Percentiles rank a stretch among this genome's conserved stretches.
Conservation (phyloP, 1,140 invertebrate species). For the Steinernema khuongi region DNA sequence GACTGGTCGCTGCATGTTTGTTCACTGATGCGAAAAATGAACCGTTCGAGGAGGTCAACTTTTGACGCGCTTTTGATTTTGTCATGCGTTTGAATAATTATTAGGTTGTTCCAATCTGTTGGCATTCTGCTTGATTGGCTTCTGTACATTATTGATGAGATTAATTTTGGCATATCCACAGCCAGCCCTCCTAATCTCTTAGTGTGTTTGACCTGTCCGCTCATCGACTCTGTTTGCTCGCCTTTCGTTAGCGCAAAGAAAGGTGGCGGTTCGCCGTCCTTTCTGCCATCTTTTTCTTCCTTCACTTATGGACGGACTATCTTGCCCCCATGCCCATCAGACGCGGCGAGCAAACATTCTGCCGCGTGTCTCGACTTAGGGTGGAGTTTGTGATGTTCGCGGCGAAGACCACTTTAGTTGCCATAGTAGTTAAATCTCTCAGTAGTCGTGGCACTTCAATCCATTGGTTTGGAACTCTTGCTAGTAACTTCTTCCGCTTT, state of each 20-base stretch:
- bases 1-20: no score
- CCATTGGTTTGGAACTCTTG: background rate
- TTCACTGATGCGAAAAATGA: no score
- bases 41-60: no score
- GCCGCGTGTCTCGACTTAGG: background rate
- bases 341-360: background rate
- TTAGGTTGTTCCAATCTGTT: no score
- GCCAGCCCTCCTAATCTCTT: no score
- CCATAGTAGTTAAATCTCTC: background rate
- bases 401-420: background rate
- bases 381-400: background rate
- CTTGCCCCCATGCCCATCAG: background rate
- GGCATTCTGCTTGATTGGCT: no score
- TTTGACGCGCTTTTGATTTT: no score
- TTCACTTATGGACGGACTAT: background rate
- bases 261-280: background rate
- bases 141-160: no score
- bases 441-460: background rate
- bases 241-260: background rate
- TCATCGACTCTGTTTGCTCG: background rate
- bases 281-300: background rate
- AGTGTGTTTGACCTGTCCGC: background rate
- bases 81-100: no score
- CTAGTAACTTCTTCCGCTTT: background rate
- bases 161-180: no score